phyloP scores from a whole-genome alignment of 2,888 invertebrate species.

The Eupithecia exiguata region DNA sequence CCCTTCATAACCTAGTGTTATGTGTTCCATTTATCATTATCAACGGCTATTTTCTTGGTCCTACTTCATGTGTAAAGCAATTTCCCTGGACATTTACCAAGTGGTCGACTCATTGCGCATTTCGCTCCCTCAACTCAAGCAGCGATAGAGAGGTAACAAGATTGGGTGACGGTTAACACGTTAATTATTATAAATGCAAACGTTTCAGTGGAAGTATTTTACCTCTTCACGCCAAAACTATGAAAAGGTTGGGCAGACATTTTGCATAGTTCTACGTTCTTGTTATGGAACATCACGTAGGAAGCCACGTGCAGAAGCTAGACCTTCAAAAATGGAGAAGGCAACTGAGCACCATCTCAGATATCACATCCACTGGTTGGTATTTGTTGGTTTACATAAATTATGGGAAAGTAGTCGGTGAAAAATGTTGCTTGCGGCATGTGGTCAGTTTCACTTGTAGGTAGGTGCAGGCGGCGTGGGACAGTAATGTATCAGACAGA shows the following conservation, averaged over 20 bases:
- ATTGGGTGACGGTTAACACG: background rate
- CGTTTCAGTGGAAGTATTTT: background rate
- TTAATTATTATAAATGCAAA: background rate
- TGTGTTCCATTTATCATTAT: background rate
- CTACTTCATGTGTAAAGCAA: background rate
- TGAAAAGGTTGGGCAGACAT: background rate
- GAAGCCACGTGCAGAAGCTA: background rate
- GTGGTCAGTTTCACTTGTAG: constrained; percentile 33
- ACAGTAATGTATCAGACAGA: constrained; percentile 9
- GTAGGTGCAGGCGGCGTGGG: constrained; percentile 25
- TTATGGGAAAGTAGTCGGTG: constrained; percentile 29
- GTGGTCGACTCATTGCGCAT: background rate
- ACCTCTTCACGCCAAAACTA: background rate
- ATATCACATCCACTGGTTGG: background rate
- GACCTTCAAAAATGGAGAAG: background rate
- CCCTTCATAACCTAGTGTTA: background rate
- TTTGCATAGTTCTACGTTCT: too few species aligned
- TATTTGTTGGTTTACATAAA: constrained; percentile 10
- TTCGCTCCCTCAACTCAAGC: background rate
- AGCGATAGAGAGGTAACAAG: background rate
- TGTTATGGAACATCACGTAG: background rate
- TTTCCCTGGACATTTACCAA: background rate
- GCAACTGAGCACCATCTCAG: background rate
- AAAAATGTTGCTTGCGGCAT: constrained; percentile 26
- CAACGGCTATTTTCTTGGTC: background rate